Conservation (phyloP, 2,797 vertebrate genomes). For the Ctenopoma multispine region DNA sequence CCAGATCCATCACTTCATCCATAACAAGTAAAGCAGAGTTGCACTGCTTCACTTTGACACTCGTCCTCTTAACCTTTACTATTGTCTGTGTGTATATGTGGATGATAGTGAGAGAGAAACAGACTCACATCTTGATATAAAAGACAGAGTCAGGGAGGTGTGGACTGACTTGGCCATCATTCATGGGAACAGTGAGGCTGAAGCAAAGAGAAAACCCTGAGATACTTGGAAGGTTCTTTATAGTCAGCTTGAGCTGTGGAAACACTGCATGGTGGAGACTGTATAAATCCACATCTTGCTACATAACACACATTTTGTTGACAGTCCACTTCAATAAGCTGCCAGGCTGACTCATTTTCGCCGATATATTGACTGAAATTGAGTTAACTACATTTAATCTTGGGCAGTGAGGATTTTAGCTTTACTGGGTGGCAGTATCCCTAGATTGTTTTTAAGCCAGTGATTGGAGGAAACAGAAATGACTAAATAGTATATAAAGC, state of each 20-base stretch:
- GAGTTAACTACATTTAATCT: constrained; percentile 57
- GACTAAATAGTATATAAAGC: constrained; percentile 21
- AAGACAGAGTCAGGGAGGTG: constrained; percentile 25
- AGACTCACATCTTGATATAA: constrained; percentile 39
- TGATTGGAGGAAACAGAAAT: constrained; percentile 47
- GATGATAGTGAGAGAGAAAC: constrained; percentile 9
- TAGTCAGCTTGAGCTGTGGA: constrained; percentile 8
- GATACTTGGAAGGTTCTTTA: constrained; percentile 30
- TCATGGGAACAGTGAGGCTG: constrained; percentile 37
- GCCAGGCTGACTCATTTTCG: constrained; percentile 43
- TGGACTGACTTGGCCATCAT: constrained; percentile 39
- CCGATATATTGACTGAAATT: constrained; percentile 44
- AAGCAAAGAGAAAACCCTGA: constrained; percentile 34
- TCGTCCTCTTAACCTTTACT: constrained; percentile 58
- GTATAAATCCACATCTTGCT: constrained; percentile 53
- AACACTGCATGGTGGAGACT: constrained; percentile 8
- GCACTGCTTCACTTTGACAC: constrained; percentile 62
- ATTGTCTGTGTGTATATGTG: constrained; percentile 15
- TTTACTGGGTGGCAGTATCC: constrained; percentile 27
- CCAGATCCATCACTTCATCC: constrained; percentile 50
- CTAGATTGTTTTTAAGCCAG: constrained; percentile 37
- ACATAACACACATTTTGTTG: constrained; percentile 54
- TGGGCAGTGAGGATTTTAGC: constrained; percentile 28
- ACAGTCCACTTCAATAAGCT: constrained; percentile 60
- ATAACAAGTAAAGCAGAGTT: constrained; percentile 60